A percentile compares a stretch with the other conserved stretches of the same genome.
Evolutionary conservation across 37 sponge, comb jelly and placozoan species (phyloP).

Genomic region (Oopsacas minuta): DNA sequence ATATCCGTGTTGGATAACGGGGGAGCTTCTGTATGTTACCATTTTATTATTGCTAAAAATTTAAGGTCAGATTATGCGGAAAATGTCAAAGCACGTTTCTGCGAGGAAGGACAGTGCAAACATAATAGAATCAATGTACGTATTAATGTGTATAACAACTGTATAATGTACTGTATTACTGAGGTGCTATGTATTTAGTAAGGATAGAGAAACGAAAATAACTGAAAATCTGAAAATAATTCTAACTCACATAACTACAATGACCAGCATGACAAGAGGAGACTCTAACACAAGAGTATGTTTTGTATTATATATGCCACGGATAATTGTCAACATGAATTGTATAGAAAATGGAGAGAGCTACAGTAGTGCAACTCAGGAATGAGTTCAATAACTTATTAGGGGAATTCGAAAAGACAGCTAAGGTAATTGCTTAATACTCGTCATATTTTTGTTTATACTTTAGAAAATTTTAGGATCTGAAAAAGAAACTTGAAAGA

Average conservation of each 20-base stretch:
- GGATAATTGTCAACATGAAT: neutral
- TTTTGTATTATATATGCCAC: neutral
- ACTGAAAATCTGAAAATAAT: neutral
- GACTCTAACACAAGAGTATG: neutral
- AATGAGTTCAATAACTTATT: neutral
- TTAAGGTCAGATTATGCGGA: slow-evolving; percentile 7
- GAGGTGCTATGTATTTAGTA: no score
- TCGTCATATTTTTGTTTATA: no score
- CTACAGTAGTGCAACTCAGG: neutral
- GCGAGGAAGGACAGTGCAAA: neutral
- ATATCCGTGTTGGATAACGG: no score
- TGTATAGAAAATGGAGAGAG: neutral
- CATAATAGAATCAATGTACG: slow-evolving; percentile 2
- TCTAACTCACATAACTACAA: neutral
- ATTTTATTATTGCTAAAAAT: neutral
- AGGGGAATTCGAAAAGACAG: neutral
- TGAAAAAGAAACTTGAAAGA: neutral
- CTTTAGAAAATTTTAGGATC: no score
- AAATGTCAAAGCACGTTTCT: neutral
- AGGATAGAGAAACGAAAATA: neutral
- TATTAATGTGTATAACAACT: neutral
- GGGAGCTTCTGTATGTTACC: no score
- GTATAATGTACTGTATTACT: no score
- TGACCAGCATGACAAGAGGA: slow-evolving; percentile 16
- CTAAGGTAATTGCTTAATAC: no score